These are phyloP conservation scores for Melitaea athalia DNA, from an alignment of 2,888 invertebrate genomes.

Conservation along the genomic window DNA sequence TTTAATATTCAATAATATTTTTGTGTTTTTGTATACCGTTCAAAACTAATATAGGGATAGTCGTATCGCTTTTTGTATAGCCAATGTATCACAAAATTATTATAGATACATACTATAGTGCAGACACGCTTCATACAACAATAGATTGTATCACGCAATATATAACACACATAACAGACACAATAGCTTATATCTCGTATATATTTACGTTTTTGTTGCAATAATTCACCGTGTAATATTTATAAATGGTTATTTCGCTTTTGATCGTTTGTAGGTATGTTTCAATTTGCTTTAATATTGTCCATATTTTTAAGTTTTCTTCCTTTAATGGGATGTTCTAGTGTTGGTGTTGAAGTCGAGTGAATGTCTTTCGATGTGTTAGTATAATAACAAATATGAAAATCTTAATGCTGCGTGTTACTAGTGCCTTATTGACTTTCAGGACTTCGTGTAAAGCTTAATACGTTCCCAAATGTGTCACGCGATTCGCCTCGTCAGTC, in stretches of 20 bases:
- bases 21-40: background rate
- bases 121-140: background rate
- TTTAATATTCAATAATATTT: background rate
- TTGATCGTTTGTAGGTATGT: slow-evolving; percentile 42
- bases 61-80: background rate
- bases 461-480: background rate
- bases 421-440: slow-evolving; percentile 75
- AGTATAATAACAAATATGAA: slow-evolving; percentile 72
- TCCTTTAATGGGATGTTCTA: slow-evolving; percentile 45
- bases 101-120: slow-evolving; percentile 5
- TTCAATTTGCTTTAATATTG: slow-evolving; percentile 71
- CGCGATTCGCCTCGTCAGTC: slow-evolving; percentile 54
- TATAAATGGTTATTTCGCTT: slow-evolving; percentile 22
- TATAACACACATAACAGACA: background rate
- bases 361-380: slow-evolving; percentile 56
- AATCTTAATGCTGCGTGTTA: slow-evolving; percentile 66
- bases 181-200: slow-evolving; percentile 1
- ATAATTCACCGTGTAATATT: slow-evolving; percentile 6
- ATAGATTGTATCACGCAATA: slow-evolving; percentile 6
- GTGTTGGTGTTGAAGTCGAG: slow-evolving; percentile 48
- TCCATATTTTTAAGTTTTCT: slow-evolving; percentile 62
- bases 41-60: background rate
- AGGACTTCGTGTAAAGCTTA: slow-evolving; percentile 51
- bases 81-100: background rate
- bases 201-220: slow-evolving; percentile 17